phyloP scores from a whole-genome alignment of 2,113 vertebrate species.

The Xiphorhynchus elegans region DNA sequence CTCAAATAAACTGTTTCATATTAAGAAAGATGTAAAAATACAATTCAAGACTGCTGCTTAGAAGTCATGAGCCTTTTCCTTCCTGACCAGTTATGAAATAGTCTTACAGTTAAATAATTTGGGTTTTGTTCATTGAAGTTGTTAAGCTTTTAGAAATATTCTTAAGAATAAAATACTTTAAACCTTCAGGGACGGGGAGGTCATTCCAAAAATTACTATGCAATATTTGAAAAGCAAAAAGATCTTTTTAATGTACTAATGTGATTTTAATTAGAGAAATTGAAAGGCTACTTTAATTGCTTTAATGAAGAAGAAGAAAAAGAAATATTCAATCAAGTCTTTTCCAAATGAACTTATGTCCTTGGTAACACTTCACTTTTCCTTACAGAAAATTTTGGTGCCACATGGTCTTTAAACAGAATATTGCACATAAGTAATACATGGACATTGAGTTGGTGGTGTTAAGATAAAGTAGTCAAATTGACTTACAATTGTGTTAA shows the following conservation, averaged over 20 bases:
- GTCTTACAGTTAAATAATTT: background rate
- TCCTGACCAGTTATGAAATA: background rate
- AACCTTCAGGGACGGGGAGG: background rate
- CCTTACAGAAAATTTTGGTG: background rate
- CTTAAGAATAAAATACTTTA: background rate
- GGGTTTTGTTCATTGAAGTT: background rate
- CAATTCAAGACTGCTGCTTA: background rate
- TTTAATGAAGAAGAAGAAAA: background rate
- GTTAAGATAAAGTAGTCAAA: background rate
- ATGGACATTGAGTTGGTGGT: background rate
- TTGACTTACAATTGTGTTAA: background rate
- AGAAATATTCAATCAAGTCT: background rate
- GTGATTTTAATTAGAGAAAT: constrained; percentile 22
- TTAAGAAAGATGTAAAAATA: background rate
- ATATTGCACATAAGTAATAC: background rate
- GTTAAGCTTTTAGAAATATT: background rate
- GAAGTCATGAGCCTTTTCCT: background rate
- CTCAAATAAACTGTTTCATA: background rate
- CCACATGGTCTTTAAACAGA: background rate
- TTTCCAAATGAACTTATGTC: background rate
- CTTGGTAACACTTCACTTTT: background rate
- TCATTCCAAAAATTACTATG: background rate
- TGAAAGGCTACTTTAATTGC: background rate
- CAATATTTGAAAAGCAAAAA: background rate
- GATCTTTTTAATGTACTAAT: background rate